phyloP scores from a whole-genome alignment of 1,140 invertebrate genomes.

The Oppia nitens region DNA sequence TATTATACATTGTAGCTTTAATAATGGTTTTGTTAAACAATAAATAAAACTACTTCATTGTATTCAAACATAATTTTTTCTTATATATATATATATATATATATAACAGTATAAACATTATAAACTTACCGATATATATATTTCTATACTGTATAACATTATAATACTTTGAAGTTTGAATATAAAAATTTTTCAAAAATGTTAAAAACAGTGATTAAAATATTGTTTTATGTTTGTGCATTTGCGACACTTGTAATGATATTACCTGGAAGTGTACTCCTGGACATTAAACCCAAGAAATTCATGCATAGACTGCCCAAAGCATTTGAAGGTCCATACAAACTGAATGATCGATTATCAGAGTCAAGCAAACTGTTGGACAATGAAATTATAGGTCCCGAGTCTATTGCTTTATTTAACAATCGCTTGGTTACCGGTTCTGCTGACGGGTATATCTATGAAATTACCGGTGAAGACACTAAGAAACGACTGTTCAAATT shows the following conservation, averaged over 20 bases:
- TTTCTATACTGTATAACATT: neutral
- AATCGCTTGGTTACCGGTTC: neutral
- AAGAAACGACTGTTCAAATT: neutral
- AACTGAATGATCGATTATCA: neutral
- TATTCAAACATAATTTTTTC: neutral
- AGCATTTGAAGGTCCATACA: neutral
- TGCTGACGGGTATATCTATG: slow-evolving; percentile 5
- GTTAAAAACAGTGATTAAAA: neutral
- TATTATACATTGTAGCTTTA: no score
- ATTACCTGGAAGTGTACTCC: neutral
- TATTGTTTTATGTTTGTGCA: neutral
- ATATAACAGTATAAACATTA: neutral
- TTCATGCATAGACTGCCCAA: neutral
- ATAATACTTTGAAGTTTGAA: no score
- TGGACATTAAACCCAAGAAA: neutral
- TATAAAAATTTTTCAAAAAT: no score
- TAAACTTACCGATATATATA: neutral
- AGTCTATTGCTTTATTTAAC: neutral
- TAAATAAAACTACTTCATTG: neutral
- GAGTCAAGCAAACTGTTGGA: neutral
- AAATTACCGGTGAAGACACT: neutral
- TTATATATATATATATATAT: neutral
- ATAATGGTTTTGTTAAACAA: neutral
- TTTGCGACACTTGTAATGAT: neutral
- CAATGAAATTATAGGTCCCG: neutral